Conservation (phyloP, 2,797 vertebrate species). For the Iguana delicatissima region DNA sequence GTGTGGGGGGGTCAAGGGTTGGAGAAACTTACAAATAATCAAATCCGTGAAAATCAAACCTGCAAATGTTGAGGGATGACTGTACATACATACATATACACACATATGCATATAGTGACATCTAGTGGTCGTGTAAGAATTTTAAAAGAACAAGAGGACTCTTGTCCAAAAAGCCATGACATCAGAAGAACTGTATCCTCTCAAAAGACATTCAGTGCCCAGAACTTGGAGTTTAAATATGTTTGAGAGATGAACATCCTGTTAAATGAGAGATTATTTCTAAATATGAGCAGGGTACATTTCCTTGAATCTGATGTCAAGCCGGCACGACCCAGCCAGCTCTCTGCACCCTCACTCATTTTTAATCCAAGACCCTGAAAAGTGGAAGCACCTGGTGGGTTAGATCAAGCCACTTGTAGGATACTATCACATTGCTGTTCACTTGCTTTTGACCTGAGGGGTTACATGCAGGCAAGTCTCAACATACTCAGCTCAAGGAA, state of each 20-base stretch:
- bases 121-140: constrained; percentile 17
- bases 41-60: too few species aligned
- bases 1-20: too few species aligned
- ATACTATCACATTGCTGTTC: background rate
- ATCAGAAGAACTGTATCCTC: background rate
- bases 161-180: background rate
- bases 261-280: background rate
- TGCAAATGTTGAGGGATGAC: too few species aligned
- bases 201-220: background rate
- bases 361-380: background rate
- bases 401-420: too few species aligned
- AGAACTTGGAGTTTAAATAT: background rate
- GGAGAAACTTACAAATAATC: too few species aligned
- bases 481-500: too few species aligned
- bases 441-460: background rate
- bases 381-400: background rate
- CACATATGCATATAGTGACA: background rate
- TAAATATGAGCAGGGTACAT: background rate
- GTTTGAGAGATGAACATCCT: background rate
- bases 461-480: too few species aligned
- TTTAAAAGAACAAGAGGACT: background rate
- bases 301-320: background rate
- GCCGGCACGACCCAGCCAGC: background rate
- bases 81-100: too few species aligned
- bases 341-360: background rate